Conservation (phyloP, 2,113 vertebrate species). For the Poecilia latipinna region DNA sequence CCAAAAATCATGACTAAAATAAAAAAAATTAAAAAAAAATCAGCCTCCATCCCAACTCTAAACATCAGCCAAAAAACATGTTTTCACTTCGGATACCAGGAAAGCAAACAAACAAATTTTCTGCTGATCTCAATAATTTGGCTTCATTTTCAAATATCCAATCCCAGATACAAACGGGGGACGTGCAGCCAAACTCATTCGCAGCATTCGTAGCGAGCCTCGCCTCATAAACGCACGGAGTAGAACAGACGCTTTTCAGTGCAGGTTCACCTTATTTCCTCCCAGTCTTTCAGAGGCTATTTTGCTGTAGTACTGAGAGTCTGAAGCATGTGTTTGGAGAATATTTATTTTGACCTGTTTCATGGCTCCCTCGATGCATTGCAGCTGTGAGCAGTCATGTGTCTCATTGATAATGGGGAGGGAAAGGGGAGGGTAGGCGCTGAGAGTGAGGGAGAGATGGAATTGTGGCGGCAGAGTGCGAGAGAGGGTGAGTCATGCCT, state of each 20-base stretch:
- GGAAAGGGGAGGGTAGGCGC: conserved; percentile 42
- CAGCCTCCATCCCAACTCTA: not conserved
- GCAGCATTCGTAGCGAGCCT: not conserved
- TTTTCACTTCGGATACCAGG: not conserved
- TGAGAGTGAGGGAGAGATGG: conserved; percentile 13
- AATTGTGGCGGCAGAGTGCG: conserved; percentile 15
- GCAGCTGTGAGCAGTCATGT: conserved; percentile 66
- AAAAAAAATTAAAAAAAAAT: not conserved
- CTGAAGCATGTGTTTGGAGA: conserved; percentile 37
- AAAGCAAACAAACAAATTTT: not conserved
- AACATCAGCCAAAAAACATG: not conserved
- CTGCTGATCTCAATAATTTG: not conserved
- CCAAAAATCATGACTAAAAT: not conserved
- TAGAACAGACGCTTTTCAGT: not conserved
- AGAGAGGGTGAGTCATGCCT: conserved; percentile 52
- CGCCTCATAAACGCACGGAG: not conserved
- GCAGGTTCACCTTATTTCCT: conserved; percentile 24
- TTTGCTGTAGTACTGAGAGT: conserved; percentile 35
- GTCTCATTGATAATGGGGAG: conserved; percentile 65
- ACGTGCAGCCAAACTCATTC: not conserved
- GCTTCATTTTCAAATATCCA: not conserved
- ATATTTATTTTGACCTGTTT: conserved; percentile 64
- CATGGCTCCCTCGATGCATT: conserved; percentile 52
- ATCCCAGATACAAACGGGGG: not conserved
- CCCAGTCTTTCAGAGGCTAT: conserved; percentile 28